Conservation (phyloP, 2,797 vertebrate genomes). For the Discoglossus pictus region DNA sequence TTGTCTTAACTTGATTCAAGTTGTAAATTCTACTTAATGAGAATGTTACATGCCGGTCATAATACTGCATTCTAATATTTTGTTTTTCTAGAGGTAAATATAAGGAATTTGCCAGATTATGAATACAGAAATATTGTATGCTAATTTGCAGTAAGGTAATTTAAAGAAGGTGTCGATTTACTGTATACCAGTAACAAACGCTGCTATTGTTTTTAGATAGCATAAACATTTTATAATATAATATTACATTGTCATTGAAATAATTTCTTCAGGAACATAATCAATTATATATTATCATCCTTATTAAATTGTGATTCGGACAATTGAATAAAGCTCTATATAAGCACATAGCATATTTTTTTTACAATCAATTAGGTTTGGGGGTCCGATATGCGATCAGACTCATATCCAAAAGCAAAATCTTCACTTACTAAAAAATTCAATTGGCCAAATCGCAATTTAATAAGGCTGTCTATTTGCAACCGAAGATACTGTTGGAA, state of each 20-base stretch:
- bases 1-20: neutral
- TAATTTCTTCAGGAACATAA: constrained; percentile 1
- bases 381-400: no score
- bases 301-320: no score
- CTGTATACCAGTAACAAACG: neutral
- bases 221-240: neutral
- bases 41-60: neutral
- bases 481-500: neutral
- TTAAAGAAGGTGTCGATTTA: neutral
- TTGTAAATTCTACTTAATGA: neutral
- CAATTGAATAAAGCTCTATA: no score
- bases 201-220: neutral
- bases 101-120: neutral
- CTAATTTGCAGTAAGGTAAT: neutral
- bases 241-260: neutral
- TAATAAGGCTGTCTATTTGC: no score
- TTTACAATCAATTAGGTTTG: no score
- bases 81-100: no score
- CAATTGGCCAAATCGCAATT: no score
- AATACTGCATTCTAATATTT: constrained; percentile 1
- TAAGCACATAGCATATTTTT: no score
- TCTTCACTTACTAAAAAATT: no score
- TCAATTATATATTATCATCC: neutral
- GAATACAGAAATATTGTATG: neutral
- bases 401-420: no score